Evolutionary conservation across 1,140 invertebrate genomes (phyloP).

Genomic region (Reticulitermes speratus): DNA sequence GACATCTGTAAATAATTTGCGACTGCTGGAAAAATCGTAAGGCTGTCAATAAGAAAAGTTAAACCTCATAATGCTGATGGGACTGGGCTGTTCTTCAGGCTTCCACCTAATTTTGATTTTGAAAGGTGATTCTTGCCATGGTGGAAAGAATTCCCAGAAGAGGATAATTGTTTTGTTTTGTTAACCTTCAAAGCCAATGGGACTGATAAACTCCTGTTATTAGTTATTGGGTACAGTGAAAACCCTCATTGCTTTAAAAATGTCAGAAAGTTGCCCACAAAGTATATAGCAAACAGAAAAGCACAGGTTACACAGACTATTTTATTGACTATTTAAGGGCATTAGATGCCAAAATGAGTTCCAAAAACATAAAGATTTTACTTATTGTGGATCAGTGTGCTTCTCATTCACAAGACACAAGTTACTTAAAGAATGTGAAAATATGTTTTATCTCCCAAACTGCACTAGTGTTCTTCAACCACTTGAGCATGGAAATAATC

Average conservation of each 20-base stretch:
- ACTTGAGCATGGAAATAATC: conserved; percentile 44
- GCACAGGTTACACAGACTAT: conserved; percentile 42
- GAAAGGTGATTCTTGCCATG: conserved; percentile 37
- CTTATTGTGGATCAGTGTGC: conserved; percentile 43
- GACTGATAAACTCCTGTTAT: conserved; percentile 40
- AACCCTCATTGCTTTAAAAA: conserved; percentile 41
- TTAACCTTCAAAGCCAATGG: conserved; percentile 41
- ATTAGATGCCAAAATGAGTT: neutral
- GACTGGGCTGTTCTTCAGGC: conserved; percentile 43
- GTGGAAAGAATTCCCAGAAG: conserved; percentile 33
- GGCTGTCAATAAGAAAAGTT: too few relatives aligned
- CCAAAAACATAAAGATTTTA: conserved; percentile 37
- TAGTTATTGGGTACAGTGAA: conserved; percentile 44
- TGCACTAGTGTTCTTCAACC: conserved; percentile 44
- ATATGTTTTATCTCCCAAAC: conserved; percentile 44
- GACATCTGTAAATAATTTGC: too few relatives aligned
- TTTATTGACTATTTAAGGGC: conserved; percentile 27
- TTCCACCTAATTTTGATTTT: conserved; percentile 37
- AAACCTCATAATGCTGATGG: conserved; percentile 45
- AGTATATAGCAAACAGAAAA: conserved; percentile 37
- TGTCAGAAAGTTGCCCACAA: neutral
- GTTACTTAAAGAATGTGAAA: conserved; percentile 38
- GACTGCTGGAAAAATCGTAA: too few relatives aligned
- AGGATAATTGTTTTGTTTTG: conserved; percentile 43
- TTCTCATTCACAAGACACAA: conserved; percentile 36